A percentile compares a stretch with the other conserved stretches of the same genome.
Evolutionary conservation across 2,888 invertebrate species (phyloP).

Genomic region (Falcaria lacertinaria): DNA sequence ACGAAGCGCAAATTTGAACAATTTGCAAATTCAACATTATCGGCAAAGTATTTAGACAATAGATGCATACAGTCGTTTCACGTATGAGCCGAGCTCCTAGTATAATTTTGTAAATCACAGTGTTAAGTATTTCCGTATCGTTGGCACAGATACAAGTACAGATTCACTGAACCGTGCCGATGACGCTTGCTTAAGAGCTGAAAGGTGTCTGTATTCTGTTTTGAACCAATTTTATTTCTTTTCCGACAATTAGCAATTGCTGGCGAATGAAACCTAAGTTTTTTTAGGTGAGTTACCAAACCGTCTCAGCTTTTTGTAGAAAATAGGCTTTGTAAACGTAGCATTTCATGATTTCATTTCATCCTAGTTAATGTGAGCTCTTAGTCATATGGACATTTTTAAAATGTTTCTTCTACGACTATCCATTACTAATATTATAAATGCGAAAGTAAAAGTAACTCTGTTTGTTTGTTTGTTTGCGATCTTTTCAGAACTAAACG

Average conservation of each 20-base stretch:
- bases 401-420: no score
- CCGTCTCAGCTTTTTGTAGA: no score
- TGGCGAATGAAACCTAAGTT: no score
- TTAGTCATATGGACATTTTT: no score
- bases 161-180: slow-evolving; percentile 24
- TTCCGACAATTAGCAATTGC: neutral
- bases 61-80: slow-evolving; percentile 10
- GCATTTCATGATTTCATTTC: no score
- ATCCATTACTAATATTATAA: no score
- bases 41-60: neutral
- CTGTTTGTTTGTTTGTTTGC: no score
- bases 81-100: neutral
- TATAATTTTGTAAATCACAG: slow-evolving; percentile 35
- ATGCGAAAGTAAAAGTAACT: no score
- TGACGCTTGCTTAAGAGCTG: neutral
- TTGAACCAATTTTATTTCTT: neutral
- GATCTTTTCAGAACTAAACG: no score
- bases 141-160: slow-evolving; percentile 33
- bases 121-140: slow-evolving; percentile 32
- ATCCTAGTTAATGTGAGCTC: no score
- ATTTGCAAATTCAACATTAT: neutral
- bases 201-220: neutral
- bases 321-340: no score
- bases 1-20: neutral
- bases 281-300: no score